Evolutionary conservation across 2,797 vertebrate species (phyloP), one percentile per base, ranked within the genome.

Genomic region (Lycodopsis pacificus): DNA sequence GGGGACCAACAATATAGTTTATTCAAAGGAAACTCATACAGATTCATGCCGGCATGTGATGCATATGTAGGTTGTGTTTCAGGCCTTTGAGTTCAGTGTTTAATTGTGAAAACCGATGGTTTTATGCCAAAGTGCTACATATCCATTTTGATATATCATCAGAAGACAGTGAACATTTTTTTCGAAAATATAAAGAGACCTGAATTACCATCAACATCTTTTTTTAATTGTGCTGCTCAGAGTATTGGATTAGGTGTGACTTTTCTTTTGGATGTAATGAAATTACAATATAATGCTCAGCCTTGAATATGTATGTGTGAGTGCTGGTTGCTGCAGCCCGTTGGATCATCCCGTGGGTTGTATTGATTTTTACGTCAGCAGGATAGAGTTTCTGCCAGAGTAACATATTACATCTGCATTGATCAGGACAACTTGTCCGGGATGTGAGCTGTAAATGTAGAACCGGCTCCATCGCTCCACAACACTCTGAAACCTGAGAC

Each of bases 401-500:
- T 87, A 90, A 88, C 81, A 84, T 88, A 86, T 89, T 87, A 86
- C 74, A 88, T 87, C 83, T 85, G 77, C 65, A 88, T 85, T 84
- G 84, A 90, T 85, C 85, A 69, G 77, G 65, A 76, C 84, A 77
- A 22, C 74, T 83, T 76, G 80, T 81, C 85, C 79, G 73, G 54
- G 74, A 85, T 57, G 53, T 15, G 49, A 40, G 42, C 70, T 80
- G 81, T 62, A 46, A 34, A 72, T 79, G 85, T 63, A 46, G 69
- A 81, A 34, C 73, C 76, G 48, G 42, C 57, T 72, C 32, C 22
- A 20, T 19, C 27, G 25, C 64, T 59, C 7, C 13, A 46, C 71
- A 66, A 34, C 40, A 62, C 15, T 5, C 10, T 30, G 25, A 40
- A 79, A 5, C 49, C 53, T 32, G 49, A 77, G 20, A 68, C n/a